Percentiles rank a stretch among this genome's conserved stretches.
phyloP scores from a whole-genome alignment of 2,888 invertebrate species.

The Synergus laeviventris region DNA sequence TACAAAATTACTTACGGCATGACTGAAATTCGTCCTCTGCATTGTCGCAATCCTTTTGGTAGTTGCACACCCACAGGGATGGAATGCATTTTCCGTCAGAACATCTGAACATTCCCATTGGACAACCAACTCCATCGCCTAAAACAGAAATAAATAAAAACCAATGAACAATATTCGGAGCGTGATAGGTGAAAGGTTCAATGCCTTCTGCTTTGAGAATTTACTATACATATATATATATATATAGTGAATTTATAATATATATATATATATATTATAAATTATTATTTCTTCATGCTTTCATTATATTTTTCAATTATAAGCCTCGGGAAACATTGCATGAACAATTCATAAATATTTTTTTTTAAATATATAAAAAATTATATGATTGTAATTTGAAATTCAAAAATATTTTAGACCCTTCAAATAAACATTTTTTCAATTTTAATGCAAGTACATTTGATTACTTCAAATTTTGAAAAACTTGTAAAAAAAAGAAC shows the following conservation, averaged over 20 bases:
- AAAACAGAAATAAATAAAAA: slow-evolving; percentile 54
- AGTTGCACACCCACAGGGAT: slow-evolving; percentile 92
- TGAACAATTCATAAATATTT: too few species aligned
- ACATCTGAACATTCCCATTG: slow-evolving; percentile 88
- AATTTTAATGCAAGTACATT: too few species aligned
- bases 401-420: too few species aligned
- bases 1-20: slow-evolving; percentile 86
- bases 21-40: slow-evolving; percentile 94
- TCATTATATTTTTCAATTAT: too few species aligned
- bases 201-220: slow-evolving; percentile 58
- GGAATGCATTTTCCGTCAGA: slow-evolving; percentile 93
- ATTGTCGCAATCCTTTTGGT: slow-evolving; percentile 94
- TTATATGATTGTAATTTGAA: too few species aligned
- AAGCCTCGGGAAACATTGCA: too few species aligned
- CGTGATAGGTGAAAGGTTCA: slow-evolving; percentile 74
- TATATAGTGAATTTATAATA: too few species aligned
- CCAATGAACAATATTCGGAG: slow-evolving; percentile 63
- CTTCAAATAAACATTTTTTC: too few species aligned
- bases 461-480: too few species aligned
- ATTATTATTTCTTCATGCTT: background rate
- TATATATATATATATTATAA: background rate
- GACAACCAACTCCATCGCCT: slow-evolving; percentile 77
- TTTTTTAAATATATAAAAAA: too few species aligned
- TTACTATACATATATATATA: slow-evolving; percentile 40
- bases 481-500: too few species aligned